Conservation (phyloP, 2,797 vertebrate genomes). For the Pseudomugil gertrudae region DNA sequence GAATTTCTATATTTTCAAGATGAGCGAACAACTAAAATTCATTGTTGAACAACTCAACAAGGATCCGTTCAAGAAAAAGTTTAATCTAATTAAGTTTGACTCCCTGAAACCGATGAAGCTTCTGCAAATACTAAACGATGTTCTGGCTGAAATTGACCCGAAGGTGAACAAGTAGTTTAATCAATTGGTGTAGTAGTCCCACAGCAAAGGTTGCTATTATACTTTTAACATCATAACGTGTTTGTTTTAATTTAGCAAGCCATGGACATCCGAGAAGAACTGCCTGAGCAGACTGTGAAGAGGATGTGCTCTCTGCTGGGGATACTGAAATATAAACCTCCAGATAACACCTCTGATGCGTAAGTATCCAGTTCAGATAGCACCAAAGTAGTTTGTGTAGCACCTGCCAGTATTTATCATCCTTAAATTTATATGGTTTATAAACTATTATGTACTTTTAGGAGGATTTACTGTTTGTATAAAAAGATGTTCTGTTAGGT, state of each 20-base stretch:
- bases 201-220: background rate
- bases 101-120: constrained; percentile 92
- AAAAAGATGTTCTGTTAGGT: too few relatives aligned
- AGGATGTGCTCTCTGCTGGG: constrained; percentile 91
- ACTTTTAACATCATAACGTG: background rate
- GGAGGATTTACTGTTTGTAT: too few relatives aligned
- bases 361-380: constrained; percentile 77
- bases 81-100: constrained; percentile 96
- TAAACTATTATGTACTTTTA: background rate
- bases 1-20: constrained; percentile 55
- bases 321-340: constrained; percentile 95
- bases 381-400: too few relatives aligned
- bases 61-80: constrained; percentile 94
- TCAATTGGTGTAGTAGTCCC: background rate
- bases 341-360: constrained; percentile 87
- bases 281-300: constrained; percentile 94
- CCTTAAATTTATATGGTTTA: background rate
- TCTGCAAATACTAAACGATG: constrained; percentile 92
- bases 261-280: constrained; percentile 95
- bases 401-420: background rate
- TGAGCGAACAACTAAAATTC: constrained; percentile 94
- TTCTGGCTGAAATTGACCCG: constrained; percentile 93
- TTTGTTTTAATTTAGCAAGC: constrained; percentile 84
- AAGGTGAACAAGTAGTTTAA: constrained; percentile 82
- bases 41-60: constrained; percentile 94